Evolutionary conservation across 2,888 invertebrate genomes (phyloP).

Genomic region (Conistra vaccinii): DNA sequence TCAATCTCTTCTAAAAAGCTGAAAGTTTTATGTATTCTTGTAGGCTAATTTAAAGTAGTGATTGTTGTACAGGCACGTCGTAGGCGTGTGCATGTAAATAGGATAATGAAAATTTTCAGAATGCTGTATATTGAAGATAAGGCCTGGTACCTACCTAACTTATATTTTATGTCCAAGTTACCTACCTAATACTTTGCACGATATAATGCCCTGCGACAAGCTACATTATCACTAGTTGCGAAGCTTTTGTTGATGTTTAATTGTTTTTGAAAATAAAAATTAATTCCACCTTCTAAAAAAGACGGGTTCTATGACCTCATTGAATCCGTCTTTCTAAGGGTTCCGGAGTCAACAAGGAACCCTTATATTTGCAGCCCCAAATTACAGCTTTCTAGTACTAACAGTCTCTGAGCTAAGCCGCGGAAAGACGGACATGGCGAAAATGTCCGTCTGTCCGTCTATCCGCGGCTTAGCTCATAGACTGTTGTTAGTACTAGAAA

Average conservation of each 20-base stretch:
- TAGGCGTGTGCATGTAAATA: background rate
- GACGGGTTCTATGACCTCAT: no score
- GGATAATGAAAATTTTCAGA: background rate
- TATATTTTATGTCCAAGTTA: background rate
- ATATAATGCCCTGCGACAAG: background rate
- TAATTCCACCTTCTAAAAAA: no score
- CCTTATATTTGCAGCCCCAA: no score
- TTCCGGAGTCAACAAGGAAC: no score
- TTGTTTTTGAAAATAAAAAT: background rate
- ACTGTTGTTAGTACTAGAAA: no score
- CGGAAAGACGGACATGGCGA: no score
- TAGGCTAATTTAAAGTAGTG: background rate
- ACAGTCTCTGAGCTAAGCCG: no score
- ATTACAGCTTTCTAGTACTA: no score
- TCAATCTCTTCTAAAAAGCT: background rate
- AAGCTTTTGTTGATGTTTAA: background rate
- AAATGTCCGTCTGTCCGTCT: no score
- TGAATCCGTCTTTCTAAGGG: no score
- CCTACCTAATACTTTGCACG: background rate
- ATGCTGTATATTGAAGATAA: background rate
- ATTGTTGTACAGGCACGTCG: background rate
- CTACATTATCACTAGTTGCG: background rate
- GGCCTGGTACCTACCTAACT: no score
- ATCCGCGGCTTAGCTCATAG: no score
- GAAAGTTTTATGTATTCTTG: background rate